These are phyloP conservation scores for Zaprionus africanus DNA, from an alignment of 1,140 invertebrate genomes.

Conservation along the genomic window DNA sequence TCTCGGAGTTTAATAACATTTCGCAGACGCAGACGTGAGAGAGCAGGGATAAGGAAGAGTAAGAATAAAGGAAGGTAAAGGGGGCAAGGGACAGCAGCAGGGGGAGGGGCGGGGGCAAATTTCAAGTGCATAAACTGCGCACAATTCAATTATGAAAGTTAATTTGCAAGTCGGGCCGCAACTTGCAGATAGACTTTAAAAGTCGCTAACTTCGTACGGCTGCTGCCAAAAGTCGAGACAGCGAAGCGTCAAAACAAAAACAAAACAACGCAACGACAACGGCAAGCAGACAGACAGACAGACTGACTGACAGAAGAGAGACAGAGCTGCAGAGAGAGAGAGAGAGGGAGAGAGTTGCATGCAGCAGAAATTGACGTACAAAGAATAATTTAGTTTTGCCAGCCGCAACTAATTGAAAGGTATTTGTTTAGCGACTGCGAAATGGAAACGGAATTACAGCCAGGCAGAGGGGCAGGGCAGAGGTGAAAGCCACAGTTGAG, in stretches of 20 bases:
- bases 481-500: no score
- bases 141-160: constrained; percentile 60
- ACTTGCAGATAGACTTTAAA: constrained; percentile 51
- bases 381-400: constrained; percentile 64
- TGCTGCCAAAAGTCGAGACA: constrained; percentile 47
- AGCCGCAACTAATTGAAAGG: constrained; percentile 65
- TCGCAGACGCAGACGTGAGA: constrained; percentile 1
- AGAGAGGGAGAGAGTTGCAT: constrained; percentile 1
- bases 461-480: constrained; percentile 19
- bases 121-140: constrained; percentile 46
- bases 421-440: constrained; percentile 60
- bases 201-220: constrained; percentile 46
- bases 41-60: neutral
- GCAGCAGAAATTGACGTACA: constrained; percentile 33
- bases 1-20: constrained; percentile 38
- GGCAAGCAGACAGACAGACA: constrained; percentile 14
- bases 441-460: constrained; percentile 48
- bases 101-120: constrained; percentile 5
- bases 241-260: constrained; percentile 34
- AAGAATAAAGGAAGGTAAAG: neutral
- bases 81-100: neutral
- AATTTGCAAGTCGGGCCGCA: constrained; percentile 35
- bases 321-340: constrained; percentile 7
- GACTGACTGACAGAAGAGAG: neutral
- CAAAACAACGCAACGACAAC: constrained; percentile 6